These are phyloP conservation scores for Meteorus sp. DNA, from an alignment of 1,140 invertebrate genomes.

Conservation along the genomic window DNA sequence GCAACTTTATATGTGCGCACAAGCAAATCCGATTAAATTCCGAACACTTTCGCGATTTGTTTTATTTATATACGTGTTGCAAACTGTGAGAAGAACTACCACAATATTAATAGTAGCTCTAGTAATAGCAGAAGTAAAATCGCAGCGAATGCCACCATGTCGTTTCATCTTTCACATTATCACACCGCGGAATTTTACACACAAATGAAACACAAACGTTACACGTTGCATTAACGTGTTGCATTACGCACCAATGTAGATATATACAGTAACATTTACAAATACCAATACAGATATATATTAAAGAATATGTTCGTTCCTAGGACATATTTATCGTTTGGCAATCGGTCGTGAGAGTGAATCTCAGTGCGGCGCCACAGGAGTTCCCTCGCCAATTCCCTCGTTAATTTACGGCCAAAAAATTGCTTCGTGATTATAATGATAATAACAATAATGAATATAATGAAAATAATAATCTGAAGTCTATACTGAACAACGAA, in stretches of 20 bases:
- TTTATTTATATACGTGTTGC: not conserved
- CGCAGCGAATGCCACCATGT: too few relatives aligned
- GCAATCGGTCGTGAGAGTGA: constrained; percentile 35
- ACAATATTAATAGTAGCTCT: too few relatives aligned
- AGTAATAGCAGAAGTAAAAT: too few relatives aligned
- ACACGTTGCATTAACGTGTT: constrained; percentile 2
- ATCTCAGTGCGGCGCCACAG: constrained; percentile 40
- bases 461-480: not conserved
- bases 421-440: constrained; percentile 40
- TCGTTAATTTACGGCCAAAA: constrained; percentile 50
- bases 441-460: constrained; percentile 39
- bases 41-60: constrained; percentile 18
- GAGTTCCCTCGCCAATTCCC: constrained; percentile 41
- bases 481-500: not conserved
- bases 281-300: not conserved
- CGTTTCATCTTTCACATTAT: too few relatives aligned
- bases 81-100: not conserved
- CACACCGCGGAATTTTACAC: too few relatives aligned
- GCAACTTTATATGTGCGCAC: constrained; percentile 19
- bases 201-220: too few relatives aligned
- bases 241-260: not conserved
- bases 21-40: constrained; percentile 32
- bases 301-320: constrained; percentile 13
- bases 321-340: constrained; percentile 16
- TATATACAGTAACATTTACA: not conserved